These are phyloP conservation scores for Pollicipes pollicipes DNA, from an alignment of 1,140 invertebrate species.

Conservation along the genomic window DNA sequence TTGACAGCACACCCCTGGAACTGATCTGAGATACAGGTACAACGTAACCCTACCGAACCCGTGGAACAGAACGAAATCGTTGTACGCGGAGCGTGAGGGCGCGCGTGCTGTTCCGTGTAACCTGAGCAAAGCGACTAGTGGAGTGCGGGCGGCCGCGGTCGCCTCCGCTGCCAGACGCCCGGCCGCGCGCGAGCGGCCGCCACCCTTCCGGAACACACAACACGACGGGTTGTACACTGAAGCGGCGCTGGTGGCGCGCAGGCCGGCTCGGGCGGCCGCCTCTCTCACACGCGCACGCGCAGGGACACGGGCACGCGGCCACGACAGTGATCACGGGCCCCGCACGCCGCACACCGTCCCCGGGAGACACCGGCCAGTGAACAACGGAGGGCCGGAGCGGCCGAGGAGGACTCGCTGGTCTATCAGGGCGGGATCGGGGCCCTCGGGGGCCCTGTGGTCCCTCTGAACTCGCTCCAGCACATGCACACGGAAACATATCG, in stretches of 20 bases:
- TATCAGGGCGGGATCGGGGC: neutral
- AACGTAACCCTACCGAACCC: neutral
- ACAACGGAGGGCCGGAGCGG: no score
- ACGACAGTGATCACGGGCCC: no score
- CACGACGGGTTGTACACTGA: neutral
- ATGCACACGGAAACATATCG: neutral
- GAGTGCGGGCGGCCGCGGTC: no score
- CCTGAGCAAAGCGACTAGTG: neutral
- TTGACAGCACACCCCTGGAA: neutral
- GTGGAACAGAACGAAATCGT: neutral
- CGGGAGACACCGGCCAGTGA: no score
- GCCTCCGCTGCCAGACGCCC: no score
- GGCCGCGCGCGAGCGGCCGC: no score
- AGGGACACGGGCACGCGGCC: no score
- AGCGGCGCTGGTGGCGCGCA: neutral
- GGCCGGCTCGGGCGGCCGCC: no score
- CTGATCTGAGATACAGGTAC: neutral
- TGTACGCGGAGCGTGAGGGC: no score
- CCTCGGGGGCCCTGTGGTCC: neutral
- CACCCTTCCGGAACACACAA: neutral
- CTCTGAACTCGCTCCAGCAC: neutral
- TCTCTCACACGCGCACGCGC: neutral
- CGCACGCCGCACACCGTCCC: no score
- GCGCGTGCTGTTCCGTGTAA: neutral
- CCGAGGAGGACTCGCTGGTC: neutral